These are phyloP conservation scores for Podiceps cristatus DNA, from an alignment of 2,113 vertebrate species.

Conservation along the genomic window DNA sequence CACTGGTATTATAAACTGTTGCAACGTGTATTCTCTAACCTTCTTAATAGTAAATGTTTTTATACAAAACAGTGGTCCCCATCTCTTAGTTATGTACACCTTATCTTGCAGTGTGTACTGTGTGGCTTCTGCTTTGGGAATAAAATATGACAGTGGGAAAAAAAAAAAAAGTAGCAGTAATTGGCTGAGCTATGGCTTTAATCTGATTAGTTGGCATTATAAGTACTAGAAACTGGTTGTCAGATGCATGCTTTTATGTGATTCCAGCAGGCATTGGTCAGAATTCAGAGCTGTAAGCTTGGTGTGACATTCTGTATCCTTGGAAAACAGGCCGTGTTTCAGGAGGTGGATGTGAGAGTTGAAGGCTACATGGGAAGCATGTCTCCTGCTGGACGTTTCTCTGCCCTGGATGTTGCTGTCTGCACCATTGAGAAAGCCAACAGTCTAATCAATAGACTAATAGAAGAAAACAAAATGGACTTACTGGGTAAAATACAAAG, in stretches of 20 bases:
- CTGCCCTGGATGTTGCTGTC: conserved; percentile 90
- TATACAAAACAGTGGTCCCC: neutral
- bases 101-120: neutral
- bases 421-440: conserved; percentile 99
- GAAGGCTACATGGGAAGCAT: conserved; percentile 94
- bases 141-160: neutral
- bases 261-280: neutral
- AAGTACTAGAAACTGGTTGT: neutral
- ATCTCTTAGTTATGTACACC: neutral
- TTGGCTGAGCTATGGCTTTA: neutral
- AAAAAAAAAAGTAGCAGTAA: neutral
- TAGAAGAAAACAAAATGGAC: conserved; percentile 90
- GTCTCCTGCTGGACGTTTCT: conserved; percentile 84
- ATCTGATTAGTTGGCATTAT: neutral
- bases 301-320: neutral
- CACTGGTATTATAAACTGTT: neutral
- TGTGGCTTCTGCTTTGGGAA: neutral
- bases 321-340: conserved; percentile 87
- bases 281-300: neutral
- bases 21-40: neutral
- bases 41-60: neutral
- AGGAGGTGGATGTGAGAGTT: conserved; percentile 89
- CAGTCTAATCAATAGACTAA: conserved; percentile 91
- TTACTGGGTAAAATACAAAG: conserved; percentile 82
- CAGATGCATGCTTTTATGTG: neutral